phyloP scores from a whole-genome alignment of 2,797 vertebrate species.

The Choloepus didactylus region DNA sequence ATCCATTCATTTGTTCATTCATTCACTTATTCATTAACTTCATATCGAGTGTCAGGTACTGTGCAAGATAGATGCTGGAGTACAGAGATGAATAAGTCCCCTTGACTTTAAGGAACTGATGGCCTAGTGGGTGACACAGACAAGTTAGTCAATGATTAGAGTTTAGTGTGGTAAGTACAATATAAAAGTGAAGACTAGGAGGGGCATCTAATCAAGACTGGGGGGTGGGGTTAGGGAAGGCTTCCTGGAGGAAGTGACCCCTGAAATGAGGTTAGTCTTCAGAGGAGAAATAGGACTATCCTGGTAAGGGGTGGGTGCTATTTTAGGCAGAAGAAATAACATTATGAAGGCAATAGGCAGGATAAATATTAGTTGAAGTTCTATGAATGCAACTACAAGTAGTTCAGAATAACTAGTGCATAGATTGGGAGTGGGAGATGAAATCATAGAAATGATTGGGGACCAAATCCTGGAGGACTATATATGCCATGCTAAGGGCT shows the following conservation, averaged over 20 bases:
- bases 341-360: slow-evolving; percentile 12
- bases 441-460: not conserved
- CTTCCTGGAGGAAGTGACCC: slow-evolving; percentile 28
- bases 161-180: not conserved
- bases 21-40: slow-evolving; percentile 9
- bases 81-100: slow-evolving; percentile 24
- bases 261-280: slow-evolving; percentile 54
- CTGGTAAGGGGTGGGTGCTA: not conserved
- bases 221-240: not conserved
- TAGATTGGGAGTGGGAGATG: not conserved
- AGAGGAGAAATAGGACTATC: not conserved
- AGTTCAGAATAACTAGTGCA: not conserved
- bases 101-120: slow-evolving; percentile 38
- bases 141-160: slow-evolving; percentile 33
- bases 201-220: not conserved
- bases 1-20: slow-evolving; percentile 44
- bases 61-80: not conserved
- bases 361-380: not conserved
- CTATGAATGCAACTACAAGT: slow-evolving; percentile 27
- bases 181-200: not conserved
- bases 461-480: not conserved
- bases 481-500: not conserved
- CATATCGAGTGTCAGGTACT: not conserved
- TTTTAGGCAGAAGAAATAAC: slow-evolving; percentile 15
- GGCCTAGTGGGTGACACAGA: not conserved